A percentile compares a stretch with the other conserved stretches of the same genome.
Conservation (phyloP, 2,888 invertebrate genomes). For the Orthonychiurus folsomi region DNA sequence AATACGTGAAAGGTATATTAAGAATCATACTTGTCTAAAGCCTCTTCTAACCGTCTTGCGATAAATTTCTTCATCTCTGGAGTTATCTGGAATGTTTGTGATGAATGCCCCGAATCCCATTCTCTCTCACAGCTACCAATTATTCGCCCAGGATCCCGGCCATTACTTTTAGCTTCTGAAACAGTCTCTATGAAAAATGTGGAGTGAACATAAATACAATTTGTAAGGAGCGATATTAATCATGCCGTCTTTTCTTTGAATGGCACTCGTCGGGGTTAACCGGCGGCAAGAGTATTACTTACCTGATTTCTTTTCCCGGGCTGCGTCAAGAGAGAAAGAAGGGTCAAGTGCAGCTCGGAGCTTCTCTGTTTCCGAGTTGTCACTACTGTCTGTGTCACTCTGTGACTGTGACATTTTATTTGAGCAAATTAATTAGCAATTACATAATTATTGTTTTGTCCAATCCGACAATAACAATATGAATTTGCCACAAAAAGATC, state of each 20-base stretch:
- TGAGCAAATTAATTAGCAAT: no score
- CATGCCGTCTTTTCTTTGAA: no score
- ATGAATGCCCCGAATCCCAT: constrained; percentile 19
- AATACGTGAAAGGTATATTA: constrained; percentile 6
- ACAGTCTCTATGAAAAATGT: no score
- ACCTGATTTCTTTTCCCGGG: not conserved
- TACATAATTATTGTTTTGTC: no score
- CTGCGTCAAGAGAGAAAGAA: constrained; percentile 6
- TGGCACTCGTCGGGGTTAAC: no score
- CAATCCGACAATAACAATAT: no score
- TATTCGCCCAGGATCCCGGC: not conserved
- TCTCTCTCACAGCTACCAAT: not conserved
- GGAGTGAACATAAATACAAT: no score
- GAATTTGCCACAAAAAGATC: no score
- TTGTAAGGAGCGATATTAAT: no score
- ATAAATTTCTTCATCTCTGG: constrained; percentile 30
- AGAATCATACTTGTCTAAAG: constrained; percentile 27
- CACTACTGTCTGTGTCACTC: not conserved
- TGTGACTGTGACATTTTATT: not conserved
- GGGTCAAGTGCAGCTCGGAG: constrained; percentile 25
- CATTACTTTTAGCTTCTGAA: no score
- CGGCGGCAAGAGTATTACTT: no score
- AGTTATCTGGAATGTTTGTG: constrained; percentile 18
- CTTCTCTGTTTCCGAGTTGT: constrained; percentile 16
- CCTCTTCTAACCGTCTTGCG: constrained; percentile 24